These are phyloP conservation scores for Nasalis larvatus DNA, from an alignment of 2,113 vertebrate species.

Conservation along the genomic window DNA sequence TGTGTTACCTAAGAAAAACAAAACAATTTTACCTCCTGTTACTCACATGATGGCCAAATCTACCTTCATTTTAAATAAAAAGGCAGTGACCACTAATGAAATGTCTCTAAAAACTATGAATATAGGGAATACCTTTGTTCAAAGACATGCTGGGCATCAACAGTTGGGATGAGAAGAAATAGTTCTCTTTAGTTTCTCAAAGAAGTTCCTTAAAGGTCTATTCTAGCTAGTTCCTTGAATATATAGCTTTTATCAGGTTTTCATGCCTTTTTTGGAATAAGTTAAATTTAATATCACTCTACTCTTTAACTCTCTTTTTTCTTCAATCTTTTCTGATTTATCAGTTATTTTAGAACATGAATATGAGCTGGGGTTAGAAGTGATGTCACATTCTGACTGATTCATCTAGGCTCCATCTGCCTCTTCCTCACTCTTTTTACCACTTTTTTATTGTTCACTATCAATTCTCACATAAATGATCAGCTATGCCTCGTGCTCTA, in stretches of 20 bases:
- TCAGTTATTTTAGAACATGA: not conserved
- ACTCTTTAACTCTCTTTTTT: not conserved
- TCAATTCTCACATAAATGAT: not conserved
- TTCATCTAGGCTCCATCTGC: not conserved
- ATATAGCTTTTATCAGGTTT: not conserved
- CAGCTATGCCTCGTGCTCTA: not conserved
- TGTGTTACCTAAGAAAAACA: not conserved
- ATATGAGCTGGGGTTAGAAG: not conserved
- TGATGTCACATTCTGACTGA: not conserved
- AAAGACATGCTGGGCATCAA: not conserved
- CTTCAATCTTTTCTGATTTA: not conserved
- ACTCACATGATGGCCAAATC: not conserved
- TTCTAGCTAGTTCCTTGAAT: not conserved
- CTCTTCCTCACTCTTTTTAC: not conserved
- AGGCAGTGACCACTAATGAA: not conserved
- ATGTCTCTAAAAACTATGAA: not conserved
- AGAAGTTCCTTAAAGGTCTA: not conserved
- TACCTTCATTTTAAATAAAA: not conserved
- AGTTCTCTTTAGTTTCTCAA: not conserved
- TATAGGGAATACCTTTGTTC: not conserved
- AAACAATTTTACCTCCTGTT: not conserved
- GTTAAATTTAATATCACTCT: constrained; percentile 6
- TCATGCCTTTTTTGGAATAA: not conserved
- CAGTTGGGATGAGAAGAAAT: not conserved
- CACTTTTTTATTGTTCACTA: not conserved